Evolutionary conservation across 2,888 invertebrate species (phyloP).

Genomic region (Tachystola acroxantha): DNA sequence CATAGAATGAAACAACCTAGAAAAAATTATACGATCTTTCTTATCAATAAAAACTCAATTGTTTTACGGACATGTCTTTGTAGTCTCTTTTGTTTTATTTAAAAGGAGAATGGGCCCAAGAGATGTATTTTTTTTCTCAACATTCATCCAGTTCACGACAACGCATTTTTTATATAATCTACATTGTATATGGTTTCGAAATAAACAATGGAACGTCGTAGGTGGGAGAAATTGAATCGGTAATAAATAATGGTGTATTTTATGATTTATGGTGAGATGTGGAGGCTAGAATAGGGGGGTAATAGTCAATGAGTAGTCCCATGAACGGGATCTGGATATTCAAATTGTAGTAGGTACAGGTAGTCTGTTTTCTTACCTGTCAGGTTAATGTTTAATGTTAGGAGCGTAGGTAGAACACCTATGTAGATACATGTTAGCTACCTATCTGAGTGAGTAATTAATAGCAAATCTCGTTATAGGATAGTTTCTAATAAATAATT

Average conservation of each 20-base stretch:
- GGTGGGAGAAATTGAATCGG: slow-evolving; percentile 70
- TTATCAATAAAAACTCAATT: slow-evolving; percentile 51
- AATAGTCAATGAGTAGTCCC: too few species aligned
- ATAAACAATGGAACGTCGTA: slow-evolving; percentile 57
- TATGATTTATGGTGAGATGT: slow-evolving; percentile 51
- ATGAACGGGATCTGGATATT: not conserved
- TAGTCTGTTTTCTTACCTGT: slow-evolving; percentile 3
- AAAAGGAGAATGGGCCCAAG: slow-evolving; percentile 56
- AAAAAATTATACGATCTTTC: slow-evolving; percentile 37
- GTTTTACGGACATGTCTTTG: slow-evolving; percentile 75
- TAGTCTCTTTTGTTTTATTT: slow-evolving; percentile 75
- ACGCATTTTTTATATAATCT: slow-evolving; percentile 44
- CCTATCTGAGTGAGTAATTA: not conserved
- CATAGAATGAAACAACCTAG: slow-evolving; percentile 25
- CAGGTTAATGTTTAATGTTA: slow-evolving; percentile 6
- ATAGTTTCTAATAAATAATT: not conserved
- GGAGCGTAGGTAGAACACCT: not conserved
- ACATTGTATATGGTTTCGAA: slow-evolving; percentile 36
- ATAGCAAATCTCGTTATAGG: not conserved
- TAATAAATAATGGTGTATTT: slow-evolving; percentile 73
- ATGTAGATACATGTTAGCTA: not conserved
- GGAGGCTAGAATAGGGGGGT: not conserved
- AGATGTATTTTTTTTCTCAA: slow-evolving; percentile 52
- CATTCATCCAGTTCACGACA: slow-evolving; percentile 36
- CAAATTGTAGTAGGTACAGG: not conserved